A percentile compares a stretch with the other conserved stretches of the same genome.
Conservation (phyloP, 1,140 invertebrate genomes). For the Tetranychus cinnabarinus region DNA sequence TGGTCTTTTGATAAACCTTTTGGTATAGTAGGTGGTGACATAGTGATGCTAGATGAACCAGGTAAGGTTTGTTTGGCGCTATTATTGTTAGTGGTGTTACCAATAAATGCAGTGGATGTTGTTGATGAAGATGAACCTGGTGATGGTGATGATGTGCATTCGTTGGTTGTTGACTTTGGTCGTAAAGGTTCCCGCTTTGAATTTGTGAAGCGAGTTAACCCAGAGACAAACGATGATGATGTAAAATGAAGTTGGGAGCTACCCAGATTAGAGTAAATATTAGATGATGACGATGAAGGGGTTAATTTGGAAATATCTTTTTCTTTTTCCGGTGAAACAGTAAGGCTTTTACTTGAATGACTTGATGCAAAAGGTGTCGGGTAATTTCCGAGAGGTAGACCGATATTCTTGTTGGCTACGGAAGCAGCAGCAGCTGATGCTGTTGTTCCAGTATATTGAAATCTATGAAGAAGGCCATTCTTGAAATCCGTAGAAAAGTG, state of each 20-base stretch:
- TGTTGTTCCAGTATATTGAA: background rate
- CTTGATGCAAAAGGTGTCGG: background rate
- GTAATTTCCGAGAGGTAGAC: background rate
- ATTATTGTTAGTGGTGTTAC: background rate
- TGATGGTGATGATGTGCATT: background rate
- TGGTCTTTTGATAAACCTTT: background rate
- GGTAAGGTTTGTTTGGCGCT: too few species aligned
- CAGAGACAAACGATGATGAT: background rate
- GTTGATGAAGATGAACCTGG: background rate
- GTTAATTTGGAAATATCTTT: background rate
- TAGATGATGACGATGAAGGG: background rate
- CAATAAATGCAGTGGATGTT: background rate
- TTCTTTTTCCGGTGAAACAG: background rate
- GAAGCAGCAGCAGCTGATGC: constrained; percentile 18
- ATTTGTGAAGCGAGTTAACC: background rate
- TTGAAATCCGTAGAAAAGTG: background rate
- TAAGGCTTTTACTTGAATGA: background rate
- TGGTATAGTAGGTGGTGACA: too few species aligned
- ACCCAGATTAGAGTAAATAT: background rate
- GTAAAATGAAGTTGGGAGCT: background rate
- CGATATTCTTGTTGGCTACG: background rate
- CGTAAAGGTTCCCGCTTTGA: background rate
- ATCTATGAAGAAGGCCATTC: background rate
- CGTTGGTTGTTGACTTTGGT: background rate
- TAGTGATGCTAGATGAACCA: too few species aligned